phyloP scores from a whole-genome alignment of 2,797 vertebrate genomes.

The Presbytis comata region DNA sequence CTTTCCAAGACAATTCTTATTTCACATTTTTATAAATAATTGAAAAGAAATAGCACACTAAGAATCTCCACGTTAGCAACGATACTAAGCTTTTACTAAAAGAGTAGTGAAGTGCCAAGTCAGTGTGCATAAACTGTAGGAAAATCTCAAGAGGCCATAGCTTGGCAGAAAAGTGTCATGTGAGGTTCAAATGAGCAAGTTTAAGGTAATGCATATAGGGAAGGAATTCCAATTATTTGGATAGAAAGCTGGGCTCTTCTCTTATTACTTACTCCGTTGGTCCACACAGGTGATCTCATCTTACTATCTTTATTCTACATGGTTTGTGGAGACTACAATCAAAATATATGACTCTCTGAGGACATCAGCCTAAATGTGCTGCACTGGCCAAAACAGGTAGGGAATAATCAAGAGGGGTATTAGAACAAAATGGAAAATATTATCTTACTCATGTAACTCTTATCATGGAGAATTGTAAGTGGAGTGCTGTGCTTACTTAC shows the following conservation, averaged over 20 bases:
- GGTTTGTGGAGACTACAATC: neutral
- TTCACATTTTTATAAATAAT: neutral
- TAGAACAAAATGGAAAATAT: conserved; percentile 3
- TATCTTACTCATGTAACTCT: neutral
- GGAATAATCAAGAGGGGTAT: neutral
- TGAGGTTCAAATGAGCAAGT: neutral
- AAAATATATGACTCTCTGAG: neutral
- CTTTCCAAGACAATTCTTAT: neutral
- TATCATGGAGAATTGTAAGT: neutral
- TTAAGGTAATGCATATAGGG: neutral
- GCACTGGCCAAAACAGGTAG: neutral
- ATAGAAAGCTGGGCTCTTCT: neutral
- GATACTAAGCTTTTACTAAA: conserved; percentile 8
- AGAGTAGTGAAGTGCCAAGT: neutral
- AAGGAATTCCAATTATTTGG: neutral
- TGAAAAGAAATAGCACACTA: neutral
- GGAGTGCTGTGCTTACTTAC: neutral
- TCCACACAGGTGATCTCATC: neutral
- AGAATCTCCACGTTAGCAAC: neutral
- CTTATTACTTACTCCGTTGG: neutral
- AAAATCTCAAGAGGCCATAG: neutral
- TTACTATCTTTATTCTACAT: conserved; percentile 20
- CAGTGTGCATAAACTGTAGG: neutral
- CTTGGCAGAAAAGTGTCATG: neutral
- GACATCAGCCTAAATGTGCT: neutral